A percentile compares a stretch with the other conserved stretches of the same genome.
These are phyloP conservation scores for Triops longicaudatus DNA, from an alignment of 1,140 invertebrate genomes.

Conservation along the genomic window DNA sequence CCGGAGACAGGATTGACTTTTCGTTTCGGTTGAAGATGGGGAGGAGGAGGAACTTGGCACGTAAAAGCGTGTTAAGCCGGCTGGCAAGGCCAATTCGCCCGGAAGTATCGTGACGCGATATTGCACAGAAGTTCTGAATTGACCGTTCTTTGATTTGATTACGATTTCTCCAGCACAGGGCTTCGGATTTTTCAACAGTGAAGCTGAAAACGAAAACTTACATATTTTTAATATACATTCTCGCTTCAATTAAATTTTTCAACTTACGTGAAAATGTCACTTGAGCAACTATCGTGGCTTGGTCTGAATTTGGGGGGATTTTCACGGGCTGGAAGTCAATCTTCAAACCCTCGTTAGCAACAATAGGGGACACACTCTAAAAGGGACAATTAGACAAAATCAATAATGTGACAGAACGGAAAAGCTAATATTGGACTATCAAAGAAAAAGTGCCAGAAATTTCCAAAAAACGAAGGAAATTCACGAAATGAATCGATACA, in stretches of 20 bases:
- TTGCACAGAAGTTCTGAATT: conserved; percentile 44
- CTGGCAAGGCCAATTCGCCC: conserved; percentile 23
- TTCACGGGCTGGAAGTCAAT: conserved; percentile 52
- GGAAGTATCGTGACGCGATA: conserved; percentile 26
- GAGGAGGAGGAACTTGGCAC: background rate
- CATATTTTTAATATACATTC: background rate
- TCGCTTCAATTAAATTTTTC: background rate
- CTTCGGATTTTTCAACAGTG: conserved; percentile 36
- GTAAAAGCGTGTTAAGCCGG: background rate
- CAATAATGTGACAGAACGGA: background rate
- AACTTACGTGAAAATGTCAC: conserved; percentile 68
- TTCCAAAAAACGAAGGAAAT: conserved; percentile 16
- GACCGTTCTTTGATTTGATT: conserved; percentile 54
- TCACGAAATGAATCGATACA: conserved; percentile 20
- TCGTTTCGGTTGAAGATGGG: background rate
- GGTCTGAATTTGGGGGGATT: conserved; percentile 52
- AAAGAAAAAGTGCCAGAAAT: too few relatives aligned
- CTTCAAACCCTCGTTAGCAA: conserved; percentile 50
- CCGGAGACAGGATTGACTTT: background rate
- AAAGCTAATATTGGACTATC: too few relatives aligned
- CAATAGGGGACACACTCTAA: conserved; percentile 49
- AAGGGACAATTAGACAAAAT: conserved; percentile 30
- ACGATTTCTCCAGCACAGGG: conserved; percentile 54
- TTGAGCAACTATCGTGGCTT: conserved; percentile 55
- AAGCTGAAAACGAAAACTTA: conserved; percentile 30